phyloP scores from a whole-genome alignment of 2,888 invertebrate genomes.

The Doris montereyensis region DNA sequence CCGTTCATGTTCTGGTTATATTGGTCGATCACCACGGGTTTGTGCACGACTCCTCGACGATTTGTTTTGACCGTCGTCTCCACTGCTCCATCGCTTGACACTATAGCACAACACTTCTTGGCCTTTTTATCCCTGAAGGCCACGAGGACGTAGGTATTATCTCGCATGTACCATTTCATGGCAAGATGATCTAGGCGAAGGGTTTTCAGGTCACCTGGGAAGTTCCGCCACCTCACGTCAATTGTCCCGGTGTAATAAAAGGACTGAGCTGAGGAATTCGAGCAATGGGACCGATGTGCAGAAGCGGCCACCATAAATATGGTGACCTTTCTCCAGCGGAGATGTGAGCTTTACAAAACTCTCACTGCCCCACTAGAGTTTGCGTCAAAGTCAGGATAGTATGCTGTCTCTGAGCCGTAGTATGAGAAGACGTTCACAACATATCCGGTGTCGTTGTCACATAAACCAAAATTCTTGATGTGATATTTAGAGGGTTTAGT shows the following conservation, averaged over 20 bases:
- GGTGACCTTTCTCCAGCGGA: conserved; percentile 1
- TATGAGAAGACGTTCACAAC: conserved; percentile 5
- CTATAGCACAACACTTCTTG: conserved; percentile 12
- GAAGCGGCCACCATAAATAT: not conserved
- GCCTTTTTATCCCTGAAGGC: conserved; percentile 18
- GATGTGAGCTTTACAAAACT: not conserved
- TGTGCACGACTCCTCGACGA: not conserved
- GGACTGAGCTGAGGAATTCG: not conserved
- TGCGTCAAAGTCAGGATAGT: not conserved
- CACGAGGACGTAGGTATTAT: not conserved
- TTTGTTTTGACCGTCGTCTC: not conserved
- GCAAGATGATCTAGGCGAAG: not conserved
- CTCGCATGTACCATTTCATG: conserved; percentile 3
- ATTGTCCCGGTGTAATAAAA: not conserved
- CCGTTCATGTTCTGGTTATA: conserved; percentile 14
- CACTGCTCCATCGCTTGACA: not conserved
- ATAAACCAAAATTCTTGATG: conserved; percentile 15
- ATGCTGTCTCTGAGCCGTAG: not conserved
- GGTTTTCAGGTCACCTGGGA: not conserved
- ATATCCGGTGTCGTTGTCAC: conserved; percentile 8
- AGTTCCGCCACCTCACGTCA: not conserved
- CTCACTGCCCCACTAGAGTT: not conserved
- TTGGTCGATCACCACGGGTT: not conserved
- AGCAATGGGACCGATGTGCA: conserved; percentile 2
- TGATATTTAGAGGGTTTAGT: conserved; percentile 20